Evolutionary conservation across 2,888 invertebrate genomes (phyloP), one percentile per base, ranked within the genome.

Genomic region (Cephus rjabovi): DNA sequence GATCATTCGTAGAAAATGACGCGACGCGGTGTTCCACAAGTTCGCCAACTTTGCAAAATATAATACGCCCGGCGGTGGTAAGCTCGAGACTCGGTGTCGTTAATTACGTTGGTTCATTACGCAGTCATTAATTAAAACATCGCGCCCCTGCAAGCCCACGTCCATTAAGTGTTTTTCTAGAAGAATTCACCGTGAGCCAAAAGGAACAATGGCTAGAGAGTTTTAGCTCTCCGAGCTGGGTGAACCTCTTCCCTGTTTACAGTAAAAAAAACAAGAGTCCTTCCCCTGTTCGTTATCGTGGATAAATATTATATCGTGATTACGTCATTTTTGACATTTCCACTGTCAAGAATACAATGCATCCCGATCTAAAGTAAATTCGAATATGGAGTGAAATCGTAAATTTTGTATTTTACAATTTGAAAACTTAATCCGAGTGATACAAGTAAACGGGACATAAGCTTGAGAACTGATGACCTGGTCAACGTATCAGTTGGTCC

Each of bases 121-220:
- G 77, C 76, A 81, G 83, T 83, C 85, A 81, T 85, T 85, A 85
- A 85, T 85, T 84, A 81, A 76, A 76, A 68, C 23, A 31, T 69
- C 69, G 75, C 69, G 33, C 69, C 74, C 33, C 73, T 75, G 79
- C 69, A 78, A 73, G 12, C 73, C 31, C 74, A 74, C 75, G 76
- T 79, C 75, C 78, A 80, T 83, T 81, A 80, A 75, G 31, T 35
- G 77, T 81, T 74, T 82, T 79, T 78, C 79, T 80, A 76, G 35
- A 40, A 40, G 30, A 34, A 33, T 56, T 69, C 34, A n/a, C 30
- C 4, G 40, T 15, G 75, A 75, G 74, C 74, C 34, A 33, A n/a
- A n/a, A n/a, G 34, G 35, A 30, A 30, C 75, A 34, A 74, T 56
- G 56, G 56, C 56, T 23, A 23, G 56, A 56, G 23, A 56, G 56